A percentile compares a stretch with the other conserved stretches of the same genome.
Conservation (phyloP, 1,140 invertebrate species). For the Drosophila parabipectinata region DNA sequence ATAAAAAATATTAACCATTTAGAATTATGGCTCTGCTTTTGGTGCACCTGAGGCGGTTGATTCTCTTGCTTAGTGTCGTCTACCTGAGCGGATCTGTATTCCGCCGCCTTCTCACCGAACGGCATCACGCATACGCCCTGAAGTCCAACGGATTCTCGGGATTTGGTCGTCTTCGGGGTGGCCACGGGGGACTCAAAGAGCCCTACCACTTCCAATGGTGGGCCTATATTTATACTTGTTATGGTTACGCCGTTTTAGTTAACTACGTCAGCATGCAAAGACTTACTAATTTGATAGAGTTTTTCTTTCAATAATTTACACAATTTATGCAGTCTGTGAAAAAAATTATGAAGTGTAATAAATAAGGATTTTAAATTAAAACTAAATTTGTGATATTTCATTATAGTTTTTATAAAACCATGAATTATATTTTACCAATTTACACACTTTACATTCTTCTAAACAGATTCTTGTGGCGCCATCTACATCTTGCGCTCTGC, state of each 20-base stretch:
- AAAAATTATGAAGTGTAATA: too few species aligned
- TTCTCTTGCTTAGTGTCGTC: constrained; percentile 75
- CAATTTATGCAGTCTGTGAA: too few species aligned
- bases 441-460: too few species aligned
- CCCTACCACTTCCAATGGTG: constrained; percentile 79
- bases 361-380: too few species aligned
- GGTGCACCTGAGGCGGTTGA: constrained; percentile 76
- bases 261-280: constrained; percentile 71
- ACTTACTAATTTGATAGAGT: constrained; percentile 72
- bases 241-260: constrained; percentile 64
- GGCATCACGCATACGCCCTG: constrained; percentile 60
- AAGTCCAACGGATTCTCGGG: constrained; percentile 50
- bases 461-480: not conserved
- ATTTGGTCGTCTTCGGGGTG: constrained; percentile 9
- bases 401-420: too few species aligned
- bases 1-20: constrained; percentile 1
- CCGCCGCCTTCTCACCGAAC: constrained; percentile 63
- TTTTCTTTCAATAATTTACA: constrained; percentile 48
- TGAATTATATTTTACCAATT: too few species aligned
- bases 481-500: not conserved
- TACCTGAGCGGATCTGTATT: constrained; percentile 69
- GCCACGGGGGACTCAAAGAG: constrained; percentile 50
- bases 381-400: too few species aligned
- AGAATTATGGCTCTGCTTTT: constrained; percentile 65
- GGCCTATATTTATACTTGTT: constrained; percentile 80